These are phyloP conservation scores for Urocynchramus pylzowi DNA, from an alignment of 2,113 vertebrate genomes.

Conservation along the genomic window DNA sequence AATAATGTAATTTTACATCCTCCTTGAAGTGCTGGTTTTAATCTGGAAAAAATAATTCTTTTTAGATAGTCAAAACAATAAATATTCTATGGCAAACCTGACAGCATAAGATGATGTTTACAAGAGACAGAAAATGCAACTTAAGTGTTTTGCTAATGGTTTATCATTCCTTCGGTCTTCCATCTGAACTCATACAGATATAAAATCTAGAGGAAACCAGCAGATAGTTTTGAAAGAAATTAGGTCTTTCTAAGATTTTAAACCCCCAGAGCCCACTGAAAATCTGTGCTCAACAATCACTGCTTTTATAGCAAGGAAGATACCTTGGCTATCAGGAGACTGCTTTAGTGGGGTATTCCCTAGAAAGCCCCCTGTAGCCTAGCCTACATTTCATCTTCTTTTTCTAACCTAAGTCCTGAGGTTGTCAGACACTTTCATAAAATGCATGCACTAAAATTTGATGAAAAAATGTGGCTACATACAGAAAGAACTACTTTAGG, in stretches of 20 bases:
- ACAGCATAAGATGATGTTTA: neutral
- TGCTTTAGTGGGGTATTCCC: constrained; percentile 19
- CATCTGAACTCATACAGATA: neutral
- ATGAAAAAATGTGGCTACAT: neutral
- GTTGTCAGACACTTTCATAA: neutral
- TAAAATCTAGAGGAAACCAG: neutral
- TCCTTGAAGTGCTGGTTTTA: neutral
- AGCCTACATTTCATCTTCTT: neutral
- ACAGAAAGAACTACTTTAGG: neutral
- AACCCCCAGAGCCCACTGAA: constrained; percentile 22
- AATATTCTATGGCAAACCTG: neutral
- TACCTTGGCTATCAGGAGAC: neutral
- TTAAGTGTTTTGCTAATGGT: neutral
- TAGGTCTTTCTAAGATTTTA: constrained; percentile 5
- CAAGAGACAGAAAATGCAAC: neutral
- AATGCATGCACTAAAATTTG: neutral
- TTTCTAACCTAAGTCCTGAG: neutral
- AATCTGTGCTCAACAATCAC: neutral
- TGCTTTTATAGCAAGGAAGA: neutral
- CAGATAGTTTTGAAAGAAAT: neutral
- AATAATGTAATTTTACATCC: neutral
- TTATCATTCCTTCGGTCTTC: neutral
- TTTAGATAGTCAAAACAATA: neutral
- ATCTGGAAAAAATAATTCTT: neutral
- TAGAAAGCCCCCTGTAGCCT: neutral